Evolutionary conservation across 2,797 vertebrate genomes (phyloP), one percentile per base, ranked within the genome.

Genomic region (Pseudochirops corinnae): DNA sequence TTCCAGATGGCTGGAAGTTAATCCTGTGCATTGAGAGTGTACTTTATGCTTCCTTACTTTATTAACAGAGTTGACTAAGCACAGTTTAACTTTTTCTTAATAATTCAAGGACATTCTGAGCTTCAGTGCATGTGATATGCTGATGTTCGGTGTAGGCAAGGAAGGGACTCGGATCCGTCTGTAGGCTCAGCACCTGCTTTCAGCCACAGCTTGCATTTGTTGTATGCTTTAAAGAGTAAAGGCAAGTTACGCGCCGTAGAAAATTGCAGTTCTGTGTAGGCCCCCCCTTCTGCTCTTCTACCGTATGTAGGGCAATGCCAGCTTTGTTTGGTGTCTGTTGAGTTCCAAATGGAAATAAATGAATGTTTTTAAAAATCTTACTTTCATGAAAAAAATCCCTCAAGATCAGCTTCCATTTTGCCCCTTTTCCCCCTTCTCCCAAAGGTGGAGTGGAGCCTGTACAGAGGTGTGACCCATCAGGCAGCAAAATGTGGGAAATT

Each of bases 21-120:
- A 90, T n/a, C 57, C 55, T 90, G 92, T 91, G 50, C 18, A 91
- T 74, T 62, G 16, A 93, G 1, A 82, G 56, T 46, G n/a, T 90
- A 55, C 92, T 39, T 50, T 91, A 28, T 14, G 10, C 90, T 39
- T 93, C 58, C 16, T 67, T 91, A 16, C 58, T 92, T 93, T 57
- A 56, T 62, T 82, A 26, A 46, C 24, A 33, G 50, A 28, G 92
- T 56, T 21, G 56, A 4, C 55, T 26, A 92, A 82, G 16, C 14
- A 9, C 67, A 55, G 50, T 87, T 90, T 91, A 91, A 93, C 56
- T 53, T 95, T 93, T 90, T 74, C 4, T 60, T 67, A 53, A 31
- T 67, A 31, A 87, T 93, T 95, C 90, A 90, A 55, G 91, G 31
- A 24, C 18, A 39, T 21, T 21, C 9, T 82, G 18, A 39, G 67